Evolutionary conservation across 2,888 invertebrate species (phyloP), one percentile per base, ranked within the genome.

Genomic region (Notocelia uddmanniana): DNA sequence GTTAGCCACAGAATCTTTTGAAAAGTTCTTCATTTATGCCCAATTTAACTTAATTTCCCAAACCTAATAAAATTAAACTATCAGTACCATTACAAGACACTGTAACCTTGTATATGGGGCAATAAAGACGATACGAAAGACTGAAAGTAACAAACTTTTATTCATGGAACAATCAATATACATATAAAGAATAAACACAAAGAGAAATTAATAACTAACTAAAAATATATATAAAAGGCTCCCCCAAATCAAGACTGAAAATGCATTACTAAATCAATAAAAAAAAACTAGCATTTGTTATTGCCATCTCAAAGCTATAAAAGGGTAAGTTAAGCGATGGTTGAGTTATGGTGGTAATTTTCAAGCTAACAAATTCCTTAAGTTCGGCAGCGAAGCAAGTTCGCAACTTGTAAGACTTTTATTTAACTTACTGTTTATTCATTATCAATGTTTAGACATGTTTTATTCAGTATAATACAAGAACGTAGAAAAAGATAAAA

Each of bases 251-350:
- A n/a, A n/a, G n/a, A n/a, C n/a, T n/a, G n/a, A n/a, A n/a, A n/a
- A n/a, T n/a, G n/a, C n/a, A 54, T 8, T 0, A 19, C 1, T n/a
- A 26, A n/a, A 45, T 10, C 21, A 3, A 45, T 45, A 26, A 62
- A 26, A 31, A 31, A 26, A 31, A 31, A 31, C 50, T 11, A 62
- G 18, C 19, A 3, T 18, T 13, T 31, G 18, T 50, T 34, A 21
- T 34, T 48, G 26, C 18, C 8, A 23, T 15, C 3, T 26, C n/a
- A 19, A 15, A 59, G 60, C 26, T 18, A 48, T 45, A 31, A 1
- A n/a, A 21, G 37, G 52, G 52, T 54, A 54, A 64, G 37, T 21
- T 21, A 15, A 64, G 52, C 52, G 37, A 52, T 54, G 34, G n/a
- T 54, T 21, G 37, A 54, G n/a, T 64, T n/a, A 34, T 23, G 37